Percentiles rank a stretch among this genome's conserved stretches.
These are phyloP conservation scores for Hyla sarda DNA, from an alignment of 2,113 vertebrate genomes.

Conservation along the genomic window DNA sequence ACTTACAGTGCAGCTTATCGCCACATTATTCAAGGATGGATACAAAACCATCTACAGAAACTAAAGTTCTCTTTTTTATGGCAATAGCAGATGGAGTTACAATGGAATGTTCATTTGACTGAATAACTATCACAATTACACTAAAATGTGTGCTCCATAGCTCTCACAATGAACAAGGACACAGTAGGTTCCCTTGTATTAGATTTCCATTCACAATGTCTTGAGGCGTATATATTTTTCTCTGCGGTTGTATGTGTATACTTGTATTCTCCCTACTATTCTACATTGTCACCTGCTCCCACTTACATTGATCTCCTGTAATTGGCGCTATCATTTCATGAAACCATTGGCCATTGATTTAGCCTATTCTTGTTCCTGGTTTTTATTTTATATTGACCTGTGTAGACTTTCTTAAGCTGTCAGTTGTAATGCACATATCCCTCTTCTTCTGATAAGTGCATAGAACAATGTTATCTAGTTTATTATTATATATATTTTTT, in stretches of 20 bases:
- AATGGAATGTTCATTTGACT: not conserved
- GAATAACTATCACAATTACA: not conserved
- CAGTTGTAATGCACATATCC: too few species aligned
- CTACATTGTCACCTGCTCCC: not conserved
- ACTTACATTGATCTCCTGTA: slow-evolving; percentile 8
- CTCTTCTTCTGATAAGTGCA: too few species aligned
- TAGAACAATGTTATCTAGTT: not conserved
- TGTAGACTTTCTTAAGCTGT: not conserved
- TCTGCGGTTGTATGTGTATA: not conserved
- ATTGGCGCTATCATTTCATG: not conserved
- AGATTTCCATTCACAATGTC: not conserved
- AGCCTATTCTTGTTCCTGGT: not conserved
- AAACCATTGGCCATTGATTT: not conserved
- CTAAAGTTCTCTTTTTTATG: not conserved
- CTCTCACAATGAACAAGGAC: slow-evolving; percentile 4
- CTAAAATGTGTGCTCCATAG: not conserved
- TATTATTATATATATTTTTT: too few species aligned
- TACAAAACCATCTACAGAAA: not conserved
- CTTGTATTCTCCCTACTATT: not conserved
- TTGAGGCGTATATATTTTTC: not conserved
- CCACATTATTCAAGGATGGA: not conserved
- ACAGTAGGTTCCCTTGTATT: not conserved
- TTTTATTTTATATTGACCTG: not conserved
- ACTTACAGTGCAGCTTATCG: not conserved
- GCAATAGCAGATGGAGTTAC: not conserved